Percentiles rank a stretch among this genome's conserved stretches.
Conservation (phyloP, 2,888 invertebrate species). For the Seira sanloemensis region DNA sequence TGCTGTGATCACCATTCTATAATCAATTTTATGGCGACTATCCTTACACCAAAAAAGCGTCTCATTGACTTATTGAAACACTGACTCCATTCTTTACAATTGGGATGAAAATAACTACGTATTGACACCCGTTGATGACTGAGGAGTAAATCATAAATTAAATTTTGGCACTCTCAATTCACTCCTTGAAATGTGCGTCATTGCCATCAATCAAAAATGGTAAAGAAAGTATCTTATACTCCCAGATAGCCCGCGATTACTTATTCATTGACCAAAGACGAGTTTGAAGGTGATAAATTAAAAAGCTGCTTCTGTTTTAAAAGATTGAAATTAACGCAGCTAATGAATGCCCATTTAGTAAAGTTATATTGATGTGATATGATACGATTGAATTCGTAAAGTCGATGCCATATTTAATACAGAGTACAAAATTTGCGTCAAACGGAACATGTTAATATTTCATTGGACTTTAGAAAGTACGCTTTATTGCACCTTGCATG, state of each 20-base stretch:
- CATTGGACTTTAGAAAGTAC: too few species aligned
- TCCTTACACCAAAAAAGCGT: background rate
- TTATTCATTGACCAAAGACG: too few species aligned
- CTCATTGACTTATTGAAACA: constrained; percentile 1
- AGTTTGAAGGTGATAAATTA: too few species aligned
- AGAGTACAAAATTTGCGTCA: too few species aligned
- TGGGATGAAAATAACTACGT: background rate
- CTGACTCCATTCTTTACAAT: background rate
- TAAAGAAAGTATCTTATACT: background rate
- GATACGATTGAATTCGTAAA: too few species aligned
- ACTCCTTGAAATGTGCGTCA: background rate
- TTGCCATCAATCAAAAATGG: background rate
- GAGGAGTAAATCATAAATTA: background rate
- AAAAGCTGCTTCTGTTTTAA: too few species aligned
- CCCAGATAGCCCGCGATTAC: background rate
- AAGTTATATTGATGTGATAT: background rate
- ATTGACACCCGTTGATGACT: background rate
- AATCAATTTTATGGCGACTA: background rate
- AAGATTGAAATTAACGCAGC: too few species aligned
- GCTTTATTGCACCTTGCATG: too few species aligned
- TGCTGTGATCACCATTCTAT: too few species aligned
- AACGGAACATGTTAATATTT: too few species aligned
- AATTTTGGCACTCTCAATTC: background rate
- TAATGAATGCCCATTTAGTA: background rate
- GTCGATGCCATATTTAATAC: too few species aligned